Evolutionary conservation across 2,113 vertebrate species (phyloP).

Genomic region (Neolamprologus sp.): DNA sequence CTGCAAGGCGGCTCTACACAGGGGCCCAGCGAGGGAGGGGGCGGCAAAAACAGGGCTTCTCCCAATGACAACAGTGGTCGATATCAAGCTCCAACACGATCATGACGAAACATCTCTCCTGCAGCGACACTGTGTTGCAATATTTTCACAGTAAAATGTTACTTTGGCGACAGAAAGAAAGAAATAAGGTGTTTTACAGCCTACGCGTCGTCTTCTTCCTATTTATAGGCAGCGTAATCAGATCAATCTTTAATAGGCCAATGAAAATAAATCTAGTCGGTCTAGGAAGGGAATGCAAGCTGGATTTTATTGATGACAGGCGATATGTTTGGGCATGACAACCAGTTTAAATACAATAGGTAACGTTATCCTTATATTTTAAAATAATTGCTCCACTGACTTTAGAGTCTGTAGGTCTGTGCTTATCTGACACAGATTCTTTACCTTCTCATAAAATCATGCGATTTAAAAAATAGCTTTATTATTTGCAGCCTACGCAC

Average conservation of each 20-base stretch:
- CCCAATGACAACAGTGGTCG: constrained; percentile 69
- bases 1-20: constrained; percentile 49
- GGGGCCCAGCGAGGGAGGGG: constrained; percentile 69
- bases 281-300: neutral
- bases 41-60: constrained; percentile 51
- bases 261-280: neutral
- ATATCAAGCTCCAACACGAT: constrained; percentile 50
- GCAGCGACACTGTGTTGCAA: constrained; percentile 23
- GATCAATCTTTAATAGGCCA: neutral
- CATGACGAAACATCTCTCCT: constrained; percentile 30
- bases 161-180: neutral
- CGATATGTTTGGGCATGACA: neutral
- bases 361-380: neutral
- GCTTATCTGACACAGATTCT: neutral
- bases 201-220: neutral
- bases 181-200: neutral
- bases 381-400: neutral
- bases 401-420: neutral
- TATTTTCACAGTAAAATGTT: neutral
- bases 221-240: neutral
- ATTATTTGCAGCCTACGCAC: neutral
- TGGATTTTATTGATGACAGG: neutral
- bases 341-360: neutral
- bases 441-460: neutral
- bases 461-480: neutral